Percentiles rank a stretch among this genome's conserved stretches.
Evolutionary conservation across 2,888 invertebrate genomes (phyloP).

Genomic region (Acanthosepion pharaonis): DNA sequence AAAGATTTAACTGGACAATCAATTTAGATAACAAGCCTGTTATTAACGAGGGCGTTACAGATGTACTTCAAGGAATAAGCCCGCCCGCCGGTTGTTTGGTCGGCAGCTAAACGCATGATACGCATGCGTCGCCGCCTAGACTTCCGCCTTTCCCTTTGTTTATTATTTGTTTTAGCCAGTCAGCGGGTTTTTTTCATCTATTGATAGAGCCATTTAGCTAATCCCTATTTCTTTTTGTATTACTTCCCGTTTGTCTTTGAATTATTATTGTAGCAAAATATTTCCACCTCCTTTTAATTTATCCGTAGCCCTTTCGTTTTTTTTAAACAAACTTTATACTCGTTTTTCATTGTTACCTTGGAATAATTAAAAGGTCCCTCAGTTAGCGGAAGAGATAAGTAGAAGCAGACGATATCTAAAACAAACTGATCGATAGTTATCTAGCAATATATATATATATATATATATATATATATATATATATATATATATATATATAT

Average conservation of each 20-base stretch:
- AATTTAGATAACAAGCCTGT: slow-evolving; percentile 12
- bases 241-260: not conserved
- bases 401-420: too few relatives aligned
- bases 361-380: not conserved
- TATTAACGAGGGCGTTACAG: not conserved
- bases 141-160: not conserved
- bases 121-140: not conserved
- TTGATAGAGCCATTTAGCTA: not conserved
- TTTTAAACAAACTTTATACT: not conserved
- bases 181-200: not conserved
- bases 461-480: too few relatives aligned
- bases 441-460: too few relatives aligned
- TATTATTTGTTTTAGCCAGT: not conserved
- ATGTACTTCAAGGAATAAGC: not conserved
- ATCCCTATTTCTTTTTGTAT: not conserved
- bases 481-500: too few relatives aligned
- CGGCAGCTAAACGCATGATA: not conserved
- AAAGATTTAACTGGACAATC: not conserved
- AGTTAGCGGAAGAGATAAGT: too few relatives aligned
- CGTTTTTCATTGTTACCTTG: not conserved
- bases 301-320: not conserved
- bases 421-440: too few relatives aligned
- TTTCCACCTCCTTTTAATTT: not conserved
- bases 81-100: not conserved
- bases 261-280: slow-evolving; percentile 4